Evolutionary conservation across 2,888 invertebrate species (phyloP).

Genomic region (Melipona bicolor): DNA sequence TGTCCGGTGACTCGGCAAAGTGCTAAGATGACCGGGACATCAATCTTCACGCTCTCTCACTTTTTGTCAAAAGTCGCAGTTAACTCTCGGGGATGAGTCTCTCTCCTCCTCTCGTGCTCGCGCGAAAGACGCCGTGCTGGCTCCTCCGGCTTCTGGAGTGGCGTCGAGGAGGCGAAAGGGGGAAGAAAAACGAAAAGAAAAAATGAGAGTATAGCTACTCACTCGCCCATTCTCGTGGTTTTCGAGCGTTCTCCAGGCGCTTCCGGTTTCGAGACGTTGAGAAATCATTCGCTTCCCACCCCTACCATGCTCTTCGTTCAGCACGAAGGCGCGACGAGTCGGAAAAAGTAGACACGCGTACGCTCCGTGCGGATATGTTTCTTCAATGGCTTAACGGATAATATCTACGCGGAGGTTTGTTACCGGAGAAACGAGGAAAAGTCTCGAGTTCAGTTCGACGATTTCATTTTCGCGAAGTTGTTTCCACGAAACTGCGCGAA

Average conservation of each 20-base stretch:
- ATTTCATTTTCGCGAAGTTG: constrained; percentile 7
- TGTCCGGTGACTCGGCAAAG: constrained; percentile 81
- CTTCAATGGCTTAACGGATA: not conserved
- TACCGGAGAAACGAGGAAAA: too few relatives aligned
- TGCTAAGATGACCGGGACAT: constrained; percentile 79
- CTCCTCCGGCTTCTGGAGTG: not conserved
- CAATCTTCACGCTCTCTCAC: constrained; percentile 79
- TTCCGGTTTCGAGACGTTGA: constrained; percentile 70
- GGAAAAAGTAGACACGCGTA: constrained; percentile 27
- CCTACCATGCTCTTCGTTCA: constrained; percentile 17
- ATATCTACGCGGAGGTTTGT: not conserved
- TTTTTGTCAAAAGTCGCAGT: constrained; percentile 72
- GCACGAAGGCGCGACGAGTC: constrained; percentile 56
- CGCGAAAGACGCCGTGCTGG: constrained; percentile 9
- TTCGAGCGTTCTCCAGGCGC: constrained; percentile 57
- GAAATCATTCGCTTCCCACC: constrained; percentile 64
- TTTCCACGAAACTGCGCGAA: not conserved
- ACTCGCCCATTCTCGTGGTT: constrained; percentile 58
- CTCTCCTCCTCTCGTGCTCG: constrained; percentile 42
- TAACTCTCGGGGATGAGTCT: constrained; percentile 48
- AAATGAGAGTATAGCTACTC: constrained; percentile 51
- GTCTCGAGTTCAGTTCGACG: not conserved
- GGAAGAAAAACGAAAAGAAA: constrained; percentile 23
- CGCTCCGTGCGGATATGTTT: constrained; percentile 9
- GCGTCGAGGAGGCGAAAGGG: constrained; percentile 8